Percentiles rank a stretch among this genome's conserved stretches.
Conservation (phyloP, 2,113 vertebrate species). For the Nymphicus hollandicus region DNA sequence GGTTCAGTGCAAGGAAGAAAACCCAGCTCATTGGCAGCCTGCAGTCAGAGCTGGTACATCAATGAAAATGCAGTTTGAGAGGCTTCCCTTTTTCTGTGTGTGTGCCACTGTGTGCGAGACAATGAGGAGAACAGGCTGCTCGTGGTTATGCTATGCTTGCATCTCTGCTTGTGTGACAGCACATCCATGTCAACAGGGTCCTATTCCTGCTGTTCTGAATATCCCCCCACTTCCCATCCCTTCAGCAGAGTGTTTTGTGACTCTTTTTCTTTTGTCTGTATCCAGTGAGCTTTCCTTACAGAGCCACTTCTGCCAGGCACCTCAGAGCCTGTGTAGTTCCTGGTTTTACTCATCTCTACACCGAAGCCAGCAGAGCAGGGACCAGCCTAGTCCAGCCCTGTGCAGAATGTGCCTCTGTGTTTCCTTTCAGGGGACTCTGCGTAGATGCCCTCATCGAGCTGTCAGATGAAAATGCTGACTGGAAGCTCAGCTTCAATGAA, state of each 20-base stretch:
- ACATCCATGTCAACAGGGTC: not conserved
- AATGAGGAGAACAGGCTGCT: not conserved
- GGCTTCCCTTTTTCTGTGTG: not conserved
- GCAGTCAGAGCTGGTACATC: not conserved
- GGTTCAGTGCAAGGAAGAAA: not conserved
- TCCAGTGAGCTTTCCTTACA: not conserved
- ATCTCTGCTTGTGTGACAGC: not conserved
- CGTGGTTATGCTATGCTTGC: not conserved
- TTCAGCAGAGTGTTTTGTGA: not conserved
- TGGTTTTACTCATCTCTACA: not conserved
- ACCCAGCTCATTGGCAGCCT: not conserved
- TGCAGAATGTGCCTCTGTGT: not conserved
- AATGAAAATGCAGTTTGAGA: not conserved
- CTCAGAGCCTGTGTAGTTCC: not conserved
- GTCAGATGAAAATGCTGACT: constrained; percentile 97
- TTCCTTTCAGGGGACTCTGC: constrained; percentile 89
- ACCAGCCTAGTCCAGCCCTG: not conserved
- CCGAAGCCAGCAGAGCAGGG: not conserved
- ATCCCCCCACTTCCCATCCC: not conserved
- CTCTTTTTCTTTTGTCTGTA: not conserved
- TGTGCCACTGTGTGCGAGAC: not conserved
- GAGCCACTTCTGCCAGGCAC: not conserved
- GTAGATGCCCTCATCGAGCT: constrained; percentile 97
- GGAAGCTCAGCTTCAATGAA: constrained; percentile 97
- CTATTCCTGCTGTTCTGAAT: not conserved